phyloP scores from a whole-genome alignment of 1,140 invertebrate species.

The Pseudoatta argentina region DNA sequence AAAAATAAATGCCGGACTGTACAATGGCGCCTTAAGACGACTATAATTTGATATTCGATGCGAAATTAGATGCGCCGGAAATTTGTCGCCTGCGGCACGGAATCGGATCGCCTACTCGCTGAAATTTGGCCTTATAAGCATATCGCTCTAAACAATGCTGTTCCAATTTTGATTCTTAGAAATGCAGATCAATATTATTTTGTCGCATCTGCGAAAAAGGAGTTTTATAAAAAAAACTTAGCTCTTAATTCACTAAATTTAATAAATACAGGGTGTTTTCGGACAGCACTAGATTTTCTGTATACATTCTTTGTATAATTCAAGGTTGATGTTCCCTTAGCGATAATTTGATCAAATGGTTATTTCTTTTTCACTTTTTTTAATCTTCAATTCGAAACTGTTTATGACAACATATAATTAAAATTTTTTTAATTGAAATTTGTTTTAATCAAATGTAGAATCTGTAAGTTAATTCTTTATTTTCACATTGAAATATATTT shows the following conservation, averaged over 20 bases:
- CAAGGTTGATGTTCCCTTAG: background rate
- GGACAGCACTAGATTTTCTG: background rate
- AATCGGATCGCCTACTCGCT: conserved; percentile 56
- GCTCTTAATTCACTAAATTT: conserved; percentile 37
- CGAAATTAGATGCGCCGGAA: conserved; percentile 64
- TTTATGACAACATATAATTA: background rate
- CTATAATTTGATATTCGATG: conserved; percentile 72
- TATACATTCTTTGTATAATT: background rate
- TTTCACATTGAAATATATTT: background rate
- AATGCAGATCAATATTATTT: conserved; percentile 53
- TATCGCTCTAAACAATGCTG: conserved; percentile 4
- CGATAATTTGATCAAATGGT: background rate
- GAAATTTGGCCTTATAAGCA: conserved; percentile 30
- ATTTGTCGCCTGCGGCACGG: conserved; percentile 58
- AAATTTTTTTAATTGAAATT: background rate
- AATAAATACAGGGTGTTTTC: conserved; percentile 25
- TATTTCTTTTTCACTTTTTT: background rate
- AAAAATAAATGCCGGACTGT: conserved; percentile 62
- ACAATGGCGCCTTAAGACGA: conserved; percentile 54
- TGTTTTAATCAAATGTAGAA: background rate
- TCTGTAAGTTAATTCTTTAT: background rate
- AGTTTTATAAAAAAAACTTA: background rate
- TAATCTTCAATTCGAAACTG: background rate
- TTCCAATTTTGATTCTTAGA: conserved; percentile 42
- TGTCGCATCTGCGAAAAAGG: conserved; percentile 53